Conservation (phyloP, 35 echinoderm and acorn worm species). For the Ophiothrix spiculata region DNA sequence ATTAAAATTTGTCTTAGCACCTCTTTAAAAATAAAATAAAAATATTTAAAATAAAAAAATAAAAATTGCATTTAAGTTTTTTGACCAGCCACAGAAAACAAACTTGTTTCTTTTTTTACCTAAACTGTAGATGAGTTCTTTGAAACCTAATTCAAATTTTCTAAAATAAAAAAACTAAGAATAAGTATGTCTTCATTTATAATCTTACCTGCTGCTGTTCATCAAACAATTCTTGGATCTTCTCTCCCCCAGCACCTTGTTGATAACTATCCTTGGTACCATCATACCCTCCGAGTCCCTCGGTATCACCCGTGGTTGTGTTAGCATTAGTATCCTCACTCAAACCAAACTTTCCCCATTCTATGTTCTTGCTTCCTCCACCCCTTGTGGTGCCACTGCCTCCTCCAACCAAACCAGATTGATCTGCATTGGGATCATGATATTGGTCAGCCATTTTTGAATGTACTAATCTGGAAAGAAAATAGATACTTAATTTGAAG, state of each 20-base stretch:
- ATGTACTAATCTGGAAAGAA: too few relatives aligned
- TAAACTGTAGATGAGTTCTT: too few relatives aligned
- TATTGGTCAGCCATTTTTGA: slow-evolving; percentile 24
- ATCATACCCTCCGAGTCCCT: slow-evolving; percentile 30
- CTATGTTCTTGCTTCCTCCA: slow-evolving; percentile 65
- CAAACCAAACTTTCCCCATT: slow-evolving; percentile 83
- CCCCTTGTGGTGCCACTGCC: neutral
- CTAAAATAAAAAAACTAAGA: too few relatives aligned
- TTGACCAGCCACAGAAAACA: too few relatives aligned
- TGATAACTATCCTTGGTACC: slow-evolving; percentile 69
- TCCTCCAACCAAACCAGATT: neutral
- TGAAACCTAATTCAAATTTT: too few relatives aligned
- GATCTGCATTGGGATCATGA: neutral
- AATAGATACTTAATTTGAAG: too few relatives aligned
- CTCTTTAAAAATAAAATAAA: too few relatives aligned
- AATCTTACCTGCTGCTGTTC: slow-evolving; percentile 81
- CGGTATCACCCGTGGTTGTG: slow-evolving; percentile 1
- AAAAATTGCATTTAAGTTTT: too few relatives aligned
- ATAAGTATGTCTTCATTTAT: too few relatives aligned
- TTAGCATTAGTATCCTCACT: slow-evolving; percentile 74
- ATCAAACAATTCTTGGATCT: slow-evolving; percentile 83
- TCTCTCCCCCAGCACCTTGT: slow-evolving; percentile 55
- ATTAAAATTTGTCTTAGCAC: too few relatives aligned
- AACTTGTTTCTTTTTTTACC: too few relatives aligned
- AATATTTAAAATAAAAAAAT: too few relatives aligned